Evolutionary conservation across 92 coral and sea anemone genomes (phyloP).

Genomic region (Bergia puertoricense): DNA sequence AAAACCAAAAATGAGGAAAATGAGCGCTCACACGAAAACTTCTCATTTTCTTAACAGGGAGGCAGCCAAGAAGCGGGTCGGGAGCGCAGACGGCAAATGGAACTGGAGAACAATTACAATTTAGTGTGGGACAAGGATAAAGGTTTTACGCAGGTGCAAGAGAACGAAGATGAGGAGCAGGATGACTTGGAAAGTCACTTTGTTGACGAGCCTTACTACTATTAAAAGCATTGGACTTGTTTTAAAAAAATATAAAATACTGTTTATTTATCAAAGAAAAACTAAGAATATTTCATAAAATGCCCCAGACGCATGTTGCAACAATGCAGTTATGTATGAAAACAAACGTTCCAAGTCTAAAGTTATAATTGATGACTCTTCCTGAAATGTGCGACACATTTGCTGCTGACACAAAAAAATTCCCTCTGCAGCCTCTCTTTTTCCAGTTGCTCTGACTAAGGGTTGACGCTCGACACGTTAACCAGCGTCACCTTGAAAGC

Average conservation of each 20-base stretch:
- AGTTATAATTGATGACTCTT: background rate
- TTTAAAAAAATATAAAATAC: background rate
- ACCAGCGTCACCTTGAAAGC: too few species aligned
- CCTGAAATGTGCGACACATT: background rate
- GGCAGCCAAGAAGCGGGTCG: slow-evolving; percentile 84
- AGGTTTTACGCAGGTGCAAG: slow-evolving; percentile 59
- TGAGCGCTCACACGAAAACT: background rate
- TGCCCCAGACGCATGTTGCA: background rate
- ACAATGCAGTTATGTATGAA: background rate
- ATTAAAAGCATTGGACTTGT: background rate
- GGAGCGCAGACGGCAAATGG: slow-evolving; percentile 80
- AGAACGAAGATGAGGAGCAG: slow-evolving; percentile 65
- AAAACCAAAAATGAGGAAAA: too few species aligned
- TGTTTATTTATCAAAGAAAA: background rate
- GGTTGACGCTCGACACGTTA: too few species aligned
- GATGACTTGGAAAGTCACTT: slow-evolving; percentile 35
- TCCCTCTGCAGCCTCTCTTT: too few species aligned
- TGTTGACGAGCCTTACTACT: background rate
- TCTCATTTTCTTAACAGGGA: slow-evolving; percentile 61
- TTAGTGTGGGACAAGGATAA: slow-evolving; percentile 79
- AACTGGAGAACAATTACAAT: slow-evolving; percentile 86
- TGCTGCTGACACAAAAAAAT: too few species aligned
- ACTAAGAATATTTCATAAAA: background rate
- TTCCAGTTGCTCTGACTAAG: too few species aligned
- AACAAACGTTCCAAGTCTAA: background rate